Percentiles rank a stretch among this genome's conserved stretches.
Evolutionary conservation across 2,888 invertebrate species (phyloP).

Genomic region (Tromatobia lineatoria): DNA sequence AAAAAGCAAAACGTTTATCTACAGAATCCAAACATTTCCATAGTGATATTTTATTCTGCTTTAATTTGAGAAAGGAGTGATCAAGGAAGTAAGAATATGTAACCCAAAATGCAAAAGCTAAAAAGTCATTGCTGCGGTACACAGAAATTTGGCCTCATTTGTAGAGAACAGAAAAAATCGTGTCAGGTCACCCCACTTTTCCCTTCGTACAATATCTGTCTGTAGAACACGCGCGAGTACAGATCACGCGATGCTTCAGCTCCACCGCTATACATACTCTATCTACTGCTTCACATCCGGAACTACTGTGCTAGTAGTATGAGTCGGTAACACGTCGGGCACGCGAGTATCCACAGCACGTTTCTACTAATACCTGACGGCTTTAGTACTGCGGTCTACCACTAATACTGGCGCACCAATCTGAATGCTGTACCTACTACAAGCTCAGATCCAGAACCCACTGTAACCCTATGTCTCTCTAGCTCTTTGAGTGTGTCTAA

Average conservation of each 20-base stretch:
- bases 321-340: constrained; percentile 40
- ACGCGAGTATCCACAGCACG: constrained; percentile 18
- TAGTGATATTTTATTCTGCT: too few species aligned
- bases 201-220: neutral
- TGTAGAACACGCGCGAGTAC: neutral
- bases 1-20: too few species aligned
- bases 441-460: constrained; percentile 4
- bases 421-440: constrained; percentile 6
- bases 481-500: neutral
- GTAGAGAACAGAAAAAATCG: neutral
- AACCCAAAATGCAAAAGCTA: neutral
- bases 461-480: neutral
- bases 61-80: neutral
- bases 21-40: too few species aligned
- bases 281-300: constrained; percentile 26
- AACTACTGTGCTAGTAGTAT: constrained; percentile 34
- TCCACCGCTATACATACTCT: neutral
- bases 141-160: too few species aligned
- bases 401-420: neutral
- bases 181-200: neutral
- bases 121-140: too few species aligned
- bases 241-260: neutral
- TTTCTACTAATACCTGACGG: constrained; percentile 9
- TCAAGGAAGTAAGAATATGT: neutral
- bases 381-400: constrained; percentile 5